Evolutionary conservation across 2,113 vertebrate species (phyloP).

Genomic region (Axis porcinus): DNA sequence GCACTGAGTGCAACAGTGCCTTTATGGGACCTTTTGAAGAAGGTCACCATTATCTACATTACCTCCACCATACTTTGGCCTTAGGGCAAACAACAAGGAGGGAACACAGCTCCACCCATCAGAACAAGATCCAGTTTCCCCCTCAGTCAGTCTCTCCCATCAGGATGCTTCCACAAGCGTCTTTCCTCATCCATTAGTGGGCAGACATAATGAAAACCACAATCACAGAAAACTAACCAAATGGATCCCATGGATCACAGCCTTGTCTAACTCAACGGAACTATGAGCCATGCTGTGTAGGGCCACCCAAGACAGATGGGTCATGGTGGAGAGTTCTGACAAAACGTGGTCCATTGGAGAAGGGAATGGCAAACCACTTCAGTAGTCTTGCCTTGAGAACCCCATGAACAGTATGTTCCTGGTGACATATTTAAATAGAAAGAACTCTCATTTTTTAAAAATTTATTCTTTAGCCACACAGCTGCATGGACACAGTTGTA

Average conservation of each 20-base stretch:
- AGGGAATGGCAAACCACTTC: background rate
- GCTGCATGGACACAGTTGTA: background rate
- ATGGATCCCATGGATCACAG: background rate
- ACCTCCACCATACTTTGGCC: background rate
- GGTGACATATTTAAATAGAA: background rate
- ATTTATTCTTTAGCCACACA: background rate
- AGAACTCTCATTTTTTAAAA: background rate
- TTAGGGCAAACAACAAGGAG: background rate
- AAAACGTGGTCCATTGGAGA: background rate
- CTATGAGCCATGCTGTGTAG: background rate
- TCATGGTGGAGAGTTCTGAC: background rate
- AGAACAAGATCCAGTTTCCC: background rate
- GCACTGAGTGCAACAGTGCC: background rate
- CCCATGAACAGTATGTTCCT: background rate
- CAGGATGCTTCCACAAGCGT: background rate
- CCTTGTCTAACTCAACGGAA: background rate
- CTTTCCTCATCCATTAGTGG: background rate
- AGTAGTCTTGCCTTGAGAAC: background rate
- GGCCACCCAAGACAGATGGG: background rate
- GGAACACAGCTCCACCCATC: background rate
- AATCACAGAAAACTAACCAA: background rate
- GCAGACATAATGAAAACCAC: background rate
- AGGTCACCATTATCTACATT: background rate
- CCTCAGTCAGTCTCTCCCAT: background rate
- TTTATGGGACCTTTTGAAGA: background rate